Base-by-base conservation (phyloP, 1,140 invertebrate genomes). In the Cherax destructor region DNA sequence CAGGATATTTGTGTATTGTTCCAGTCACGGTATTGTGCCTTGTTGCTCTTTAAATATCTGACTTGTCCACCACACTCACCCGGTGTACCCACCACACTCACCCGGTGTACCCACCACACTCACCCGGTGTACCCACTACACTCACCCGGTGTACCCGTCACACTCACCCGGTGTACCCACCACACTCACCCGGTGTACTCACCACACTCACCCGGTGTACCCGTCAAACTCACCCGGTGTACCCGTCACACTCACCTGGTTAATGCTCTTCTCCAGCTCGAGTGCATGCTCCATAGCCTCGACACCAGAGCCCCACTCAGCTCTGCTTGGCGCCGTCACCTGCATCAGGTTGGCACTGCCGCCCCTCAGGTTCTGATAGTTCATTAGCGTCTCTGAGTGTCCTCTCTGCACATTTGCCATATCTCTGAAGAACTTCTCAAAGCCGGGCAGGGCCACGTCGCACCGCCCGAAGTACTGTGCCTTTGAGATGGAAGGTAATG, bases 341-440 rank as follows among this genome's bases (percentile, higher is more conserved):
- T 94, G 94, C 47, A 93, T 94, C 11, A 96, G 94, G 50, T 94
- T 91, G 56, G 98, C 95, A 16, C 95, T 94, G 2, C 98, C 98
- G 7, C 98, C 98, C 50, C 98, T 95, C 93, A 96, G 96, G 94
- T 98, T 98, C 94, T 97, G 96, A 94, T 98, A 98, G 18, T 79
- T 83, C 88, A 86, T 84, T 79, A 96, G 95, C 95, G 98, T 97
- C 94, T 96, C 95, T 0, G 97, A 97, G 94, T 98, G 97, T 88
- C 96, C 96, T 10, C 96, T 95, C 94, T 98, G 97, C 93, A 98
- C 97, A 50, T 96, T 95, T 2, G 97, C 97, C 30, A 95, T 95
- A 90, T 97, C 95, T 93, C 96, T 96, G 94, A 98, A 98, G 94
- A 96, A 98, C 88, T 96, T 95, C 87, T 95, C 94, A 85, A 97